Percentiles rank a stretch among this genome's conserved stretches.
Evolutionary conservation across 2,113 vertebrate species (phyloP).

Genomic region (Chitala chitala): DNA sequence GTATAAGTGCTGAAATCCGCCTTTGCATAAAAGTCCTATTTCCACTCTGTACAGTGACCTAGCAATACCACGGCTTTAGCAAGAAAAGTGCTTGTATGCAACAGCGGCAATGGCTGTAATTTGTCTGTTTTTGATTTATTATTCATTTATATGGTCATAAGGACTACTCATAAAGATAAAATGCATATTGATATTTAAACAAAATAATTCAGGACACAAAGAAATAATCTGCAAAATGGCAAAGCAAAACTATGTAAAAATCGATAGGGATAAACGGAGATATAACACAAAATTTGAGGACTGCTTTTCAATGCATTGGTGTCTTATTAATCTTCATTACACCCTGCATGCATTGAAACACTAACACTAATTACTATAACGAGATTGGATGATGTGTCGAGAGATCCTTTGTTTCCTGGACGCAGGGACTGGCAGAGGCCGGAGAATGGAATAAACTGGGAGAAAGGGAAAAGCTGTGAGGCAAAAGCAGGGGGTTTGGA

Average conservation of each 20-base stretch:
- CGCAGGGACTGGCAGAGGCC: not conserved
- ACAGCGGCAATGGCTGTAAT: not conserved
- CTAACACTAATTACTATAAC: too few relatives aligned
- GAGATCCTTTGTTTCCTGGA: not conserved
- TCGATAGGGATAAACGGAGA: not conserved
- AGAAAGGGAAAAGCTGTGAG: too few relatives aligned
- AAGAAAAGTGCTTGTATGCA: too few relatives aligned
- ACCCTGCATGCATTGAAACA: not conserved
- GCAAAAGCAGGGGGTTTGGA: not conserved
- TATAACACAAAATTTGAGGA: not conserved
- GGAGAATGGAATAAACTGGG: too few relatives aligned
- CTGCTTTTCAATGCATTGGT: not conserved
- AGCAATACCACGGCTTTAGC: not conserved
- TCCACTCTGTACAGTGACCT: not conserved
- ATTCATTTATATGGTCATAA: not conserved
- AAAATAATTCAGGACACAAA: not conserved
- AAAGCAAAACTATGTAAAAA: not conserved
- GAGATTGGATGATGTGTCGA: not conserved
- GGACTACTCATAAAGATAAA: not conserved
- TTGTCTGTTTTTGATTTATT: not conserved
- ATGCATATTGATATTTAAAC: not conserved
- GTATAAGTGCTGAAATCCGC: too few relatives aligned
- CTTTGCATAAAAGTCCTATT: too few relatives aligned
- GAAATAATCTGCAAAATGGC: slow-evolving; percentile 4
- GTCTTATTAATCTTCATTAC: slow-evolving; percentile 1